Evolutionary conservation across 2,113 vertebrate species (phyloP).

Genomic region (Pterocles orientalis): DNA sequence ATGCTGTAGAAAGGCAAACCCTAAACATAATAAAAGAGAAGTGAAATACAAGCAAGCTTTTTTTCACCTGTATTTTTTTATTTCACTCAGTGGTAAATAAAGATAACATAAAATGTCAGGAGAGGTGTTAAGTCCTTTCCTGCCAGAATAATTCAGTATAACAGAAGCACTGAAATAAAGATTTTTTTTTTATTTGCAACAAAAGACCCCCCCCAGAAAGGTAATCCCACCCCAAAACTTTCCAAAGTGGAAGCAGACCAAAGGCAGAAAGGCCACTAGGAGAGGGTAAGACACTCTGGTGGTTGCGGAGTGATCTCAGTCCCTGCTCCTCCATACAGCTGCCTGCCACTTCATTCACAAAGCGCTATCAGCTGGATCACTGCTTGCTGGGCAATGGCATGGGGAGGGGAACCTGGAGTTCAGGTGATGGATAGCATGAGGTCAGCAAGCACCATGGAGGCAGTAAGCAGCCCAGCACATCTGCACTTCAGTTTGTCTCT

Average conservation of each 20-base stretch:
- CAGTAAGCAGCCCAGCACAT: fast-evolving
- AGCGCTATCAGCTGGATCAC: neutral
- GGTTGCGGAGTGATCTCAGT: neutral
- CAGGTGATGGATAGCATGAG: neutral
- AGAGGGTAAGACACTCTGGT: neutral
- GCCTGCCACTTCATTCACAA: neutral
- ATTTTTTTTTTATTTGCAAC: neutral
- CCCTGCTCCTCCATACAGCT: neutral
- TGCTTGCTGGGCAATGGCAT: neutral
- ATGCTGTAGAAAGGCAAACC: neutral
- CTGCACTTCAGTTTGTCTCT: neutral
- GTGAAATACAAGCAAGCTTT: neutral
- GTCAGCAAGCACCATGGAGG: too few species aligned
- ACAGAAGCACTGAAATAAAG: neutral
- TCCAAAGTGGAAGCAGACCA: neutral
- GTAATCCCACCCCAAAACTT: neutral
- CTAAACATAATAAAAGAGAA: neutral
- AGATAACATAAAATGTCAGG: neutral
- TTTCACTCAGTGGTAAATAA: neutral
- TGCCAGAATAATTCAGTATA: neutral
- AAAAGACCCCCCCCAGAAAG: neutral
- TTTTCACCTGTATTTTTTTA: neutral
- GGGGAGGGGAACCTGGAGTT: neutral
- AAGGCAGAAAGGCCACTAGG: neutral
- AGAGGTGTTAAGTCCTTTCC: neutral